Evolutionary conservation across 2,797 vertebrate genomes (phyloP), one percentile per base, ranked within the genome.

Genomic region (Anomalospiza imberbis): DNA sequence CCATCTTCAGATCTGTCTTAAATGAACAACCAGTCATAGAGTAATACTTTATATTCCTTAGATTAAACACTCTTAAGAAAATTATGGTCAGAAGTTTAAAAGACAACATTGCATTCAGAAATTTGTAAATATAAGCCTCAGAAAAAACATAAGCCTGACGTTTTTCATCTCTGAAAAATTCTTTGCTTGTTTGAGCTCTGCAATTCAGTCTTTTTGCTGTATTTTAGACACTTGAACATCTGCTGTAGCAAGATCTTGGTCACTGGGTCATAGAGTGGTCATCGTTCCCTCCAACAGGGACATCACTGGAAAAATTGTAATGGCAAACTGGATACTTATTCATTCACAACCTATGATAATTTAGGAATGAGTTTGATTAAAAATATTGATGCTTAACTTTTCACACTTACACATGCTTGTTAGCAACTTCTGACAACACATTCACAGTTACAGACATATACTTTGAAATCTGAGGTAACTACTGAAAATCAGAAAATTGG

Each of bases 381-480:
- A 95, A 95, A 95, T 90, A 93, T 94, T 95, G 89, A 85, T 71
- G 78, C 28, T 88, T 72, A 13, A 86, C 55, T 55, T 88, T 94
- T 95, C 63, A 11, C 38, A 79, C 48, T 63, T 72, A 13, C 5
- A 66, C 70, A 22, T 50, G 60, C 65, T 79, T 72, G 61, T 85
- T 71, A 95, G 63, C 82, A 90, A 25, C 80, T 92, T 79, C 26
- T 84, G 91, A 91, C 36, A 88, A 91, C 47, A 89, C 48, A 50
- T 87, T 63, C 57, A 45, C 61, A 92, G 68, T 66, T 91, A 85
- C 74, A 93, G 67, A 79, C 55, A 91, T 66, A 74, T n/a, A 67
- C 17, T 89, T 85, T 77, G 71, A 81, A 88, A 93, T 85, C 62
- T 68, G 38, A 74, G 26, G 63, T 78, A 62, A 38, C 53, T 73